Evolutionary conservation across 2,888 invertebrate species (phyloP), one percentile per base, ranked within the genome.

Genomic region (Eupeodes luniger): DNA sequence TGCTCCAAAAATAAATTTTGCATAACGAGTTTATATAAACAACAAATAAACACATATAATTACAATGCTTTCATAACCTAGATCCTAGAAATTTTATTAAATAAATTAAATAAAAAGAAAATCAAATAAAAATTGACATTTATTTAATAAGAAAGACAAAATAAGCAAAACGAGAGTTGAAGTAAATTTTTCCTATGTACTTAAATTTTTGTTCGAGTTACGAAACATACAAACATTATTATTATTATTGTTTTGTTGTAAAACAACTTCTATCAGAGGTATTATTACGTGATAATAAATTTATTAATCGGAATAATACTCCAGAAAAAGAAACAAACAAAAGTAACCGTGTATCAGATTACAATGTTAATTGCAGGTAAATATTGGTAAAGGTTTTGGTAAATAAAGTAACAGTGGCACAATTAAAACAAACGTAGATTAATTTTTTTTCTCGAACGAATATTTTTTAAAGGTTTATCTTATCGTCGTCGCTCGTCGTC

Each of bases 381-480:
- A 80, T 61, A 83, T 83, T 83, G 83, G 83, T 61, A 55, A 79
- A 78, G 47, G 61, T 61, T 40, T 40, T 59, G 44, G 55, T 67
- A 74, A 53, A 79, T 61, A 44, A 16, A 69, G 14, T 61, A 72
- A 36, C 64, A 72, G 74, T 79, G 83, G 78, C 78, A 62, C 78
- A 83, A 78, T 83, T 78, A 61, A 83, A 72, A 34, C 44, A 72
- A 69, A 72, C 57, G 77, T 81, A 76, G 77, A 57, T 81, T 67
- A 34, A 51, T 16, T 47, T 69, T 51, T 34, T 67, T 19, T 19
- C 19, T 19, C 19, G 19, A 19, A 19, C 19, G 19, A 19, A 19
- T 19, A 19, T 19, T 19, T 19, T 19, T 1, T 19, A 57, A 9
- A n/a, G 14, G 27, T 72, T 57, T 72, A 72, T 72, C 70, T 72